phyloP scores from a whole-genome alignment of 2,888 invertebrate species.

The Drosophila rubida region DNA sequence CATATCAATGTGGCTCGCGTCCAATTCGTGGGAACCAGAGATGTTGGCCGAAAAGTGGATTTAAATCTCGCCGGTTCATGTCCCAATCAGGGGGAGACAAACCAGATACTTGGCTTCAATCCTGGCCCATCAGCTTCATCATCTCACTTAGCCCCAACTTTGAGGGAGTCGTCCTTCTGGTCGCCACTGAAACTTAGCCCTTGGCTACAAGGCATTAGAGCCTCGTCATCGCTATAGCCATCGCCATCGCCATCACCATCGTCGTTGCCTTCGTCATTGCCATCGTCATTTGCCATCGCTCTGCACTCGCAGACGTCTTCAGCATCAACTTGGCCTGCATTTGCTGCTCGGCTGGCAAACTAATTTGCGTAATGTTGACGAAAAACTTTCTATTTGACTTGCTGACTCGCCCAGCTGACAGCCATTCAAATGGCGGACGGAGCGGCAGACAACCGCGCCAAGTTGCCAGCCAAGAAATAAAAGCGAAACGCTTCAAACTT shows the following conservation, averaged over 20 bases:
- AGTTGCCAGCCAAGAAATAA: constrained; percentile 36
- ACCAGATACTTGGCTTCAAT: constrained; percentile 15
- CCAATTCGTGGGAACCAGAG: constrained; percentile 1
- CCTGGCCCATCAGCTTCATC: constrained; percentile 20
- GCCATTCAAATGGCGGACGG: constrained; percentile 3
- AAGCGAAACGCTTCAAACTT: constrained; percentile 60
- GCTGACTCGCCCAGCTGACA: constrained; percentile 47
- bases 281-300: not conserved
- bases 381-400: constrained; percentile 59
- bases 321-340: constrained; percentile 48
- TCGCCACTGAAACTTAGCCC: constrained; percentile 33
- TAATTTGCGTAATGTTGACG: constrained; percentile 81
- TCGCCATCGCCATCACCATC: not conserved
- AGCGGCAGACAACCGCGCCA: constrained; percentile 9
- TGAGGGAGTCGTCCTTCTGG: constrained; percentile 2
- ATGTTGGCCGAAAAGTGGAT: constrained; percentile 3
- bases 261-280: not conserved
- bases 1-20: constrained; percentile 37
- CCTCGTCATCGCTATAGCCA: constrained; percentile 15
- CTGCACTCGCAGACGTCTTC: not conserved
- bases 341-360: constrained; percentile 70
- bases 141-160: constrained; percentile 13
- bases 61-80: constrained; percentile 3
- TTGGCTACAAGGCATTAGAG: constrained; percentile 64
- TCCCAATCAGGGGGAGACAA: constrained; percentile 6